Base-by-base conservation (phyloP, 1,140 invertebrate genomes). In the Tetranychus urticae region DNA sequence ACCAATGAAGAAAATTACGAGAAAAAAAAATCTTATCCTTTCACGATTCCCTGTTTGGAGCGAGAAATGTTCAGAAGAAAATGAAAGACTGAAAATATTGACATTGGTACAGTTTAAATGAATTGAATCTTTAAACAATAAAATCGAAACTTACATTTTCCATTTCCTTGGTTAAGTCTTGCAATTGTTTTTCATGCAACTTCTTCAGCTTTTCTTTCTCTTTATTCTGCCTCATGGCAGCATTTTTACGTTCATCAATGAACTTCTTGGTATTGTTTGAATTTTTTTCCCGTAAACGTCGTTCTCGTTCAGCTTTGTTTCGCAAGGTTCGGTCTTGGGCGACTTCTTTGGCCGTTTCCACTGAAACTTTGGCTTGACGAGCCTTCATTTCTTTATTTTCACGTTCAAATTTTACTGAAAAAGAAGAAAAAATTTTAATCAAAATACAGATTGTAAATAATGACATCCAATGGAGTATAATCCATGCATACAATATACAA, bases 181-280 rank as follows among this genome's bases (percentile, higher is more conserved):
- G 67, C 1, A 86, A 75, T 71, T 98, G 89, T 68, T 94, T 90
- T 61, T 86, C 82, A 69, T 99, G 94, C 34, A 84, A 80, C 35
- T 86, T 82, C 68, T 88, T 88, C 45, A 98, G 75, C 70, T 89
- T 88, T 67, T 98, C 91, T 70, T 86, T 88, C 71, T 97, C 91
- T 65, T 89, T 83, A 60, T 80, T 82, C 69, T 97, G 92, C 68
- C 92, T 87, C 66, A 90, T 85, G 59, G 85, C 83, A n/a, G 78
- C 74, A 42, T 77, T 73, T 69, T 88, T 96, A 57, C 90, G 79
- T 72, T 99, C 93, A 68, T 99, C 94, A 77, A 97, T 85, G 70
- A 99, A 99, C 68, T 92, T 89, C 73, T 98, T 98, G 23, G 91
- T 93, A 71, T 98, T 98, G 70, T 97, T 97, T 68, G 97, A 90